Evolutionary conservation across 2,888 invertebrate genomes (phyloP), one percentile per base, ranked within the genome.

Genomic region (Spodoptera picta): DNA sequence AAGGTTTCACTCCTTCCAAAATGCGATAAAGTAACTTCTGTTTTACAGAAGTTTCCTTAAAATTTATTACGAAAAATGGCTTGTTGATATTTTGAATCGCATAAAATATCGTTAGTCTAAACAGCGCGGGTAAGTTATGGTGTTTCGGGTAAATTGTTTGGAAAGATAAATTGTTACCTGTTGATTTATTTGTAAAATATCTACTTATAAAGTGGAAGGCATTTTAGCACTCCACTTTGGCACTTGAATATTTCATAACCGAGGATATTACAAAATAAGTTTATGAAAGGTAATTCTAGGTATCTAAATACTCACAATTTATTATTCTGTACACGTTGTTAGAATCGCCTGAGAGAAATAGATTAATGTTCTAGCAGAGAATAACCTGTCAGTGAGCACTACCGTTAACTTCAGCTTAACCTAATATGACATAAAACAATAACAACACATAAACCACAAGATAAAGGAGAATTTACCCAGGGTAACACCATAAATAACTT

Each of bases 61-160:
- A 83, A 69, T 83, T 83, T 78, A 75, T 80, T 65, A 71, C 65
- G 60, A 77, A 71, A 71, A 80, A 80, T 69, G 61, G 64, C 77
- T 72, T 60, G 72, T 71, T 73, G 68, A 75, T 81, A 69, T 73
- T 73, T 72, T 65, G 59, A 64, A 75, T 68, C 49, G 53, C 57
- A 44, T 67, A 68, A 79, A 77, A 73, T 70, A 77, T 68, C 65
- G 52, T 69, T 54, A 62, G 44, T 59, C 64, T 48, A 72, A 74
- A 65, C 63, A 65, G 43, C 24, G 44, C 36, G 11, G 43, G 48
- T 62, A 68, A 66, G 51, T 73, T 69, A 73, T 55, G 50, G 62
- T 56, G 55, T 68, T 56, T 43, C 36, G 19, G 50, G 43, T 60
- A 62, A 66, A 53, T 72, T 71, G 65, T 66, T 75, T 41, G 54